Percentiles rank a stretch among this genome's conserved stretches.
These are phyloP conservation scores for Stratiolaelaps scimitus DNA, from an alignment of 1,140 invertebrate species.

Conservation along the genomic window DNA sequence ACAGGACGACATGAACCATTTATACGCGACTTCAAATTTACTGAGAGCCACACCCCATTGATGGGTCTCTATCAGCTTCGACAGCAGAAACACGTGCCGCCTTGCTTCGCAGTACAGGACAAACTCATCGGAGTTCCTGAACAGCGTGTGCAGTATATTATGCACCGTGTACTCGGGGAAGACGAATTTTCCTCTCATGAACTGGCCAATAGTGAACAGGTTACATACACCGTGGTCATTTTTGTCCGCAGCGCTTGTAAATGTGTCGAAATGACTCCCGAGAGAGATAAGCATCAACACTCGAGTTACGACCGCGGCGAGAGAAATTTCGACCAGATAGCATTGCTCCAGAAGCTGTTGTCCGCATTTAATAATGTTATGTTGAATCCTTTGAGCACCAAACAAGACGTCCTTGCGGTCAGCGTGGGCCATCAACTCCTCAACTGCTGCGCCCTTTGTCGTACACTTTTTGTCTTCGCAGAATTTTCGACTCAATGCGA, in stretches of 20 bases:
- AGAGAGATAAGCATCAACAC: conserved; percentile 1
- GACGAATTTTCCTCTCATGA: background rate
- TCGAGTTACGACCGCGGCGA: background rate
- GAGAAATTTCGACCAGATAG: background rate
- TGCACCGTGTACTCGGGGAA: background rate
- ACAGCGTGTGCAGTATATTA: background rate
- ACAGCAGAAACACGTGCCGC: background rate
- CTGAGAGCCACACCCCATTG: background rate
- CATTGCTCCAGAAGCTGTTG: conserved; percentile 10
- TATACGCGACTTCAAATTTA: conserved; percentile 1
- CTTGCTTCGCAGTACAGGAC: background rate
- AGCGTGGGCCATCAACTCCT: background rate
- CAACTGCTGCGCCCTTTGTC: background rate
- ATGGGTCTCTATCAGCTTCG: background rate
- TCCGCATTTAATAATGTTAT: conserved; percentile 1
- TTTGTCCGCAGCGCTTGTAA: background rate
- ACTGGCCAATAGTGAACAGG: conserved; percentile 22
- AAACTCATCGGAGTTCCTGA: background rate
- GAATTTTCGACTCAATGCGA: background rate
- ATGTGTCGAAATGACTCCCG: conserved; percentile 19
- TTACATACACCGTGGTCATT: conserved; percentile 9
- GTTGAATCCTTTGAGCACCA: conserved; percentile 7
- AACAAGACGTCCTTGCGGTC: conserved; percentile 11
- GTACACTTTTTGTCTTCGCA: background rate
- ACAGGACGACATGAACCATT: conserved; percentile 10